phyloP scores from a whole-genome alignment of 2,797 vertebrate genomes.

The Rhodeus uyekii region DNA sequence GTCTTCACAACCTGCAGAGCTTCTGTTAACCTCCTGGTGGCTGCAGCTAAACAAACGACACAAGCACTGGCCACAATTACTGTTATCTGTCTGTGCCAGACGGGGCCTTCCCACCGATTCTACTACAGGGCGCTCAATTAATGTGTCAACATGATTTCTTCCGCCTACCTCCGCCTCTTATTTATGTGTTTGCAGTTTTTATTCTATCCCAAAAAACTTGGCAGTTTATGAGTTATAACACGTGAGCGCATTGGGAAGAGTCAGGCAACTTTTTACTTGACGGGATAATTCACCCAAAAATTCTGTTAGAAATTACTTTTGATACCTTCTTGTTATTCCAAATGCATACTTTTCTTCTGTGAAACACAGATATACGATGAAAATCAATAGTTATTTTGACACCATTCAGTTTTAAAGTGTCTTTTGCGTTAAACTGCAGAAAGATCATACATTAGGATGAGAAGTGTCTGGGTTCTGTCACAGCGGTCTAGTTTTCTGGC shows the following conservation, averaged over 20 bases:
- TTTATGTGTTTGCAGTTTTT: background rate
- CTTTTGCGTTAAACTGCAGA: background rate
- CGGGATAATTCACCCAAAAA: background rate
- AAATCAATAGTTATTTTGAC: background rate
- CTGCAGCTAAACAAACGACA: conserved; percentile 25
- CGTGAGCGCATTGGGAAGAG: background rate
- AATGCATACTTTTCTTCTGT: background rate
- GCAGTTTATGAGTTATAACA: background rate
- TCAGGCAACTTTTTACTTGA: background rate
- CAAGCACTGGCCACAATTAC: conserved; percentile 33
- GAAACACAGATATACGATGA: background rate
- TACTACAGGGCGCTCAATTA: conserved; percentile 60
- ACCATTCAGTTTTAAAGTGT: background rate
- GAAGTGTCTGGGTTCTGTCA: too few species aligned
- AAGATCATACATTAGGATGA: background rate
- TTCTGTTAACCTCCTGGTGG: conserved; percentile 25
- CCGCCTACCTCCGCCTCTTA: conserved; percentile 56
- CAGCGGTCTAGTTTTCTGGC: too few species aligned
- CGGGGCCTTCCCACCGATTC: conserved; percentile 51
- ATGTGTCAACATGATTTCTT: conserved; percentile 63
- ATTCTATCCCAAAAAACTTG: background rate
- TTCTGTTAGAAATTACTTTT: background rate
- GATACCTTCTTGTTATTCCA: background rate
- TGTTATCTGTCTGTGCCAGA: conserved; percentile 63
- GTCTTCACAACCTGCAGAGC: background rate